phyloP scores from a whole-genome alignment of 2,888 invertebrate genomes.

The Villa cingulata region DNA sequence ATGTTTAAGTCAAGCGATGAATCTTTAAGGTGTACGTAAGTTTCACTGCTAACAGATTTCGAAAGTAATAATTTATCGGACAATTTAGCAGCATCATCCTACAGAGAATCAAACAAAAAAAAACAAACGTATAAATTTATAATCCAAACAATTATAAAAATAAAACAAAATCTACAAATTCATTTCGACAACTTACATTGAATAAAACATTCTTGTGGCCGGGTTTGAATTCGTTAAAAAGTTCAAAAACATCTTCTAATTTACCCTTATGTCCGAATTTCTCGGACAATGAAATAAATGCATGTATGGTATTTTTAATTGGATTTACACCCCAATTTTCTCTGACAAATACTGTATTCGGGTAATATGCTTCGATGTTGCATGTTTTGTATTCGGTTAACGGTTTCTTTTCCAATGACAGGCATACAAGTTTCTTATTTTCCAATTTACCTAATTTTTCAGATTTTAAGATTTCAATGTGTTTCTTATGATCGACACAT shows the following conservation, averaged over 20 bases:
- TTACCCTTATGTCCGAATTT: constrained; percentile 28
- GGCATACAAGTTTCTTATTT: constrained; percentile 29
- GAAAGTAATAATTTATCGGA: constrained; percentile 23
- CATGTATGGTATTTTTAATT: constrained; percentile 30
- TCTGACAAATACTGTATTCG: constrained; percentile 26
- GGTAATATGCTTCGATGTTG: constrained; percentile 30
- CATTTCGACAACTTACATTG: constrained; percentile 22
- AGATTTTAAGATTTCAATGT: constrained; percentile 26
- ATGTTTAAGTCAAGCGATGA: neutral
- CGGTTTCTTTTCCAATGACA: constrained; percentile 26
- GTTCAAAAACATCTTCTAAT: constrained; percentile 29
- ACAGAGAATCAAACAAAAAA: constrained; percentile 3
- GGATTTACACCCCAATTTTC: constrained; percentile 24
- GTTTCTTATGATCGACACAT: constrained; percentile 20
- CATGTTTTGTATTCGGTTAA: constrained; percentile 27
- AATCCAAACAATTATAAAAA: neutral
- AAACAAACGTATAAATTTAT: neutral
- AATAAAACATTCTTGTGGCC: constrained; percentile 28
- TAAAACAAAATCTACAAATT: neutral
- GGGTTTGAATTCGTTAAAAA: constrained; percentile 29
- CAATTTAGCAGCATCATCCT: constrained; percentile 29
- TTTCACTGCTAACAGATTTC: constrained; percentile 22
- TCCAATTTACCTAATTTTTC: constrained; percentile 25
- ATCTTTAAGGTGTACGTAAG: constrained; percentile 21
- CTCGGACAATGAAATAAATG: constrained; percentile 26